Percentiles rank a stretch among this genome's conserved stretches.
These are phyloP conservation scores for Zaprionus taronus DNA, from an alignment of 1,140 invertebrate genomes.

Conservation along the genomic window DNA sequence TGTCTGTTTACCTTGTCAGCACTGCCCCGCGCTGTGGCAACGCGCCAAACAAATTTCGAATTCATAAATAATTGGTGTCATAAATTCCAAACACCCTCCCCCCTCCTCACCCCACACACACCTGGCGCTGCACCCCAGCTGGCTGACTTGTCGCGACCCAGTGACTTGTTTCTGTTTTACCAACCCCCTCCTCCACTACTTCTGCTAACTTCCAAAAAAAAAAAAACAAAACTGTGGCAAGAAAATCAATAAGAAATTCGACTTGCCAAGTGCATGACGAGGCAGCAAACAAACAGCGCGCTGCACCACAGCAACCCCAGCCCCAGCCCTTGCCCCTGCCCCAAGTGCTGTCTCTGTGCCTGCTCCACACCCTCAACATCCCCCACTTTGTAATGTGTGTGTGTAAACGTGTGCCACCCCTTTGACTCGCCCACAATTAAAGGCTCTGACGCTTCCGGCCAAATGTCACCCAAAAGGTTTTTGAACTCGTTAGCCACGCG, in stretches of 20 bases:
- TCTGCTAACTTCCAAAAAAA: conserved; percentile 19
- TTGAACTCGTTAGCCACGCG: conserved; percentile 55
- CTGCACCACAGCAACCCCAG: conserved; percentile 2
- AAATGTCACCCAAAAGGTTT: conserved; percentile 80
- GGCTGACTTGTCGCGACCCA: conserved; percentile 58
- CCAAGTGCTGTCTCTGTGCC: background rate
- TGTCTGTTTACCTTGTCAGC: conserved; percentile 36
- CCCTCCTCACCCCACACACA: background rate
- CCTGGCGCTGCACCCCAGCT: conserved; percentile 1
- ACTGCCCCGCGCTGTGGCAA: conserved; percentile 51
- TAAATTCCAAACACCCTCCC: conserved; percentile 45
- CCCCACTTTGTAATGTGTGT: background rate
- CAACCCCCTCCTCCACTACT: background rate
- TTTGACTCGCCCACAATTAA: conserved; percentile 57
- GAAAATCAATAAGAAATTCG: conserved; percentile 75
- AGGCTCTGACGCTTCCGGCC: conserved; percentile 65
- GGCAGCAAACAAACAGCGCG: conserved; percentile 2
- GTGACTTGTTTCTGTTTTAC: conserved; percentile 59
- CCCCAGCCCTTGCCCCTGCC: background rate
- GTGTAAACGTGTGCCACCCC: conserved; percentile 11
- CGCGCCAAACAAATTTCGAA: conserved; percentile 78
- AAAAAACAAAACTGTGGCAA: conserved; percentile 32
- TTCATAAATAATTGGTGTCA: conserved; percentile 82
- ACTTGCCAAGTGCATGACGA: conserved; percentile 59
- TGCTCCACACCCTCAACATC: background rate